Base-by-base conservation (phyloP, 2,888 invertebrate genomes). In the Sarcophaga subvicina region DNA sequence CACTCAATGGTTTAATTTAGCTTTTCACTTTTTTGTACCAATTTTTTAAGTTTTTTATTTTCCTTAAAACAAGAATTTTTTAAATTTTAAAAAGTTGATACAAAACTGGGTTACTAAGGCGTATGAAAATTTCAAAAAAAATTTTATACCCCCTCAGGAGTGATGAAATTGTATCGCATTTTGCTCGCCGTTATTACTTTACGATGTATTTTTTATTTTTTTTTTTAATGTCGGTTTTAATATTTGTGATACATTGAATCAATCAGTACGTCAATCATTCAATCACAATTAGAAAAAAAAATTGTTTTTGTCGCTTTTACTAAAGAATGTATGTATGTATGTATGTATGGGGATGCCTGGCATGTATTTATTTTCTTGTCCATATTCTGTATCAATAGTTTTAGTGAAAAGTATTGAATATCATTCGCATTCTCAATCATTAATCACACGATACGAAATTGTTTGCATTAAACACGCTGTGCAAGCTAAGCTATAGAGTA, bases 61-160 rank as follows among this genome's bases (percentile, higher is more conserved):
- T 37, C 37, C 37, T 54, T 54, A 54, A 54, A 54, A 54, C 12
- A 14, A 54, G 17, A 14, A 54, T 54, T 17, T 54, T 54, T 54
- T 0, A 54, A 54, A 54, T 17, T 4, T 54, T 17, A 2, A 10
- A 37, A 66, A 17, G 12, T 14, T 47, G 3, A n/a, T 17, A 76
- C 17, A 25, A 71, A 85, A 75, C 62, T 81, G 62, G 85, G 79
- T 83, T 88, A 79, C 85, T 78, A 80, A 85, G 87, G 80, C 85
- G 66, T 66, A 84, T 80, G n/a, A 62, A 72, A n/a, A 45, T 10
- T 14, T 14, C 12, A 54, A 54, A 54, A 54, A 4, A 54, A 12
- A 3, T 54, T 54, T 1, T 14, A 80, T 69, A 80, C n/a, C 77
- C 70, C 72, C 76, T 79, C 66, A 10, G 70, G 71, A 64, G 76